These are phyloP conservation scores for Laspeyria flexula DNA, from an alignment of 2,888 invertebrate genomes.

Conservation along the genomic window DNA sequence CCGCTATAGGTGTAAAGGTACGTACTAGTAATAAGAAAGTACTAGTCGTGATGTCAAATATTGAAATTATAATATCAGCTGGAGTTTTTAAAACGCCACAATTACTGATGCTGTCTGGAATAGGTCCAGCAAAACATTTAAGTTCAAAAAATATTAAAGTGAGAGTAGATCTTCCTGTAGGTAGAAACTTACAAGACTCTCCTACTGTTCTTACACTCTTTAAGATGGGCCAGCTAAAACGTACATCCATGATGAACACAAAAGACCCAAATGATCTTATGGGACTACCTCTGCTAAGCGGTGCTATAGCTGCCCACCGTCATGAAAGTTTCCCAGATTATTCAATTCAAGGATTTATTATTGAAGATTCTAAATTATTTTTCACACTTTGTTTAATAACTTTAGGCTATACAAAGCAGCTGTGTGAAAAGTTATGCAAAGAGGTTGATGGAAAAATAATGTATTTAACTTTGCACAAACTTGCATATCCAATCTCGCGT, in stretches of 20 bases:
- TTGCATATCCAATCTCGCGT: not conserved
- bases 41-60: constrained; percentile 46
- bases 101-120: constrained; percentile 77
- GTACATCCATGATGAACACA: not conserved
- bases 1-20: constrained; percentile 70
- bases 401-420: not conserved
- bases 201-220: not conserved
- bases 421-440: constrained; percentile 6
- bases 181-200: constrained; percentile 70
- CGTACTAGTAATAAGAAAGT: constrained; percentile 43
- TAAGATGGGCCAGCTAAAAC: not conserved
- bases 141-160: constrained; percentile 56
- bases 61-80: constrained; percentile 77
- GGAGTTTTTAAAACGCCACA: constrained; percentile 78
- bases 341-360: not conserved
- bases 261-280: too few relatives aligned
- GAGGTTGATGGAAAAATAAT: constrained; percentile 4
- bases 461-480: constrained; percentile 2
- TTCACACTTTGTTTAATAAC: constrained; percentile 3
- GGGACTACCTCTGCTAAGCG: not conserved
- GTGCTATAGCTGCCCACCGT: not conserved
- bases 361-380: constrained; percentile 4
- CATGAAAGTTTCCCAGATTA: constrained; percentile 9
- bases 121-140: constrained; percentile 72
- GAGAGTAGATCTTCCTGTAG: constrained; percentile 70